A percentile compares a stretch with the other conserved stretches of the same genome.
These are phyloP conservation scores for Cyphomyrus discorhynchus DNA, from an alignment of 2,113 vertebrate genomes.

Conservation along the genomic window DNA sequence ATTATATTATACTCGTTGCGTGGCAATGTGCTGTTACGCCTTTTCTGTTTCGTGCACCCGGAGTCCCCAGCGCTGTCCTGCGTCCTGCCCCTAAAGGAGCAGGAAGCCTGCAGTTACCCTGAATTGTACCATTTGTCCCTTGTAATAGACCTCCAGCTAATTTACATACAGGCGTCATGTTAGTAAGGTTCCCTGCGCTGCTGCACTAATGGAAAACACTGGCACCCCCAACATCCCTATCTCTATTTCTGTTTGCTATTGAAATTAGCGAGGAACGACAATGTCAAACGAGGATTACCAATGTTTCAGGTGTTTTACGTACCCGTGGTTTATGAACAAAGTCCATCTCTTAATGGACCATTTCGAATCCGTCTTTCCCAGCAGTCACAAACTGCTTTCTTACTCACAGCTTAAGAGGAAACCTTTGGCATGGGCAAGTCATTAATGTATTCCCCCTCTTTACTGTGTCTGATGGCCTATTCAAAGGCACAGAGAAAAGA, in stretches of 20 bases:
- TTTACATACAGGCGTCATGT: slow-evolving; percentile 11
- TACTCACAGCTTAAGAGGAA: slow-evolving; percentile 8
- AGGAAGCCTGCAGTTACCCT: neutral
- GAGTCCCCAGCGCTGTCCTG: neutral
- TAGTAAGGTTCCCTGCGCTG: neutral
- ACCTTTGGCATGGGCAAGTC: slow-evolving; percentile 6
- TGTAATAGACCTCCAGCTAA: slow-evolving; percentile 8
- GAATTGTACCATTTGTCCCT: neutral
- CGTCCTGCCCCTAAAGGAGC: neutral
- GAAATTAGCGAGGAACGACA: neutral
- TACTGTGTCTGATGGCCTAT: slow-evolving; percentile 6
- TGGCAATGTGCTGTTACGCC: slow-evolving; percentile 9
- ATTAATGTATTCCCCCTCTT: slow-evolving; percentile 14
- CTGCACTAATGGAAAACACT: neutral
- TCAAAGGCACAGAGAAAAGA: slow-evolving; percentile 4
- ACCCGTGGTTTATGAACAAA: neutral
- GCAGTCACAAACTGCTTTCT: slow-evolving; percentile 6
- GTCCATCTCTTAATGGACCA: neutral
- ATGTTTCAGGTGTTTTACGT: neutral
- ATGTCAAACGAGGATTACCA: neutral
- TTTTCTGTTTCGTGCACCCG: neutral
- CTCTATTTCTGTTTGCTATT: neutral
- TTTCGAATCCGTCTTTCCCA: neutral
- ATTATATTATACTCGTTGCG: slow-evolving; percentile 24
- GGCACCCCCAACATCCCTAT: neutral